Evolutionary conservation across 1,140 invertebrate genomes (phyloP), one percentile per base, ranked within the genome.

Genomic region (Drosophila fuyamai): DNA sequence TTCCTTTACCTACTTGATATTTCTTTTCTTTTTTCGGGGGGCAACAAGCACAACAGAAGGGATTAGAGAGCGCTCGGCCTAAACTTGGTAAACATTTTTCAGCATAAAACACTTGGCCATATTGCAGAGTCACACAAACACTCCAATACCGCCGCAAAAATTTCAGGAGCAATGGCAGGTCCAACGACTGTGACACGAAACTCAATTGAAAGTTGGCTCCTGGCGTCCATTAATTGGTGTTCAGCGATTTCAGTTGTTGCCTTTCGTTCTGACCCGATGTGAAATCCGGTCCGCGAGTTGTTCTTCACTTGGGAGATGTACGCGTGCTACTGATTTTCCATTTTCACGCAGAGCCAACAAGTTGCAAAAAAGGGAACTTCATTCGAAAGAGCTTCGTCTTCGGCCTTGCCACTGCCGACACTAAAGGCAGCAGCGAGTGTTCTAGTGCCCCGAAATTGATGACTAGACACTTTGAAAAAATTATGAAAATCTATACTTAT

Each of bases 261-360:
- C 47, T 12, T 27, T 23, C 32, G 18, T 36, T 40, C 23, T 35
- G 5, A 18, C 46, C 29, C 38, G 8, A 32, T 53, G 47, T 36
- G 41, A 54, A 54, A 18, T 47, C 56, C 54, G 38, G 50, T 61
- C 60, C 40, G 44, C 46, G 61, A 65, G 58, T 59, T 70, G 80
- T 77, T 76, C 83, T 66, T 70, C 67, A 56, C 83, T 56, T 73
- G 59, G 43, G 76, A 66, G 74, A 79, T 77, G 84, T 63, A 70
- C 83, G 83, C 84, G 83, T 83, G 78, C 67, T 77, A 89, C 83
- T 88, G 80, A 89, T 63, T 88, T 71, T 79, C 61, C 67, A 81
- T 86, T 85, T 81, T 75, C 62, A 65, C 53, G 41, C 44, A 50
- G 63, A 58, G 58, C 62, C 81, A 83, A 83, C 81, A 83, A 83